These are phyloP conservation scores for Plectropomus leopardus DNA, from an alignment of 2,113 vertebrate genomes.

Conservation along the genomic window DNA sequence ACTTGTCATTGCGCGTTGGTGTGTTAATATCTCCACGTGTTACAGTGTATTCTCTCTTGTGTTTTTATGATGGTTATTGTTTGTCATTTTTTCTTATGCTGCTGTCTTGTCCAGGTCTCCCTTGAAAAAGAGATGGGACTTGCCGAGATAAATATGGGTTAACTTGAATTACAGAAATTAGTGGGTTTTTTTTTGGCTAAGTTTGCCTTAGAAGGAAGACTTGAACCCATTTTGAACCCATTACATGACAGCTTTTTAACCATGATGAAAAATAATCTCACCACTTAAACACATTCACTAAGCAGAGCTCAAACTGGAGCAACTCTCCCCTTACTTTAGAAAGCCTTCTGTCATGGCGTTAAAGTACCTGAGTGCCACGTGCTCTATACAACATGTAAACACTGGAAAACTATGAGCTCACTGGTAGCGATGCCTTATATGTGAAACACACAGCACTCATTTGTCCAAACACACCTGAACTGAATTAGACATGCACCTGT, in stretches of 20 bases:
- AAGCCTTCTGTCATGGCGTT: conserved; percentile 36
- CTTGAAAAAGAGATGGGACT: no score
- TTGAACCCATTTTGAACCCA: background rate
- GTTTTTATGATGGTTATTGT: no score
- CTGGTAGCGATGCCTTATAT: background rate
- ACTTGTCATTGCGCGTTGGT: no score
- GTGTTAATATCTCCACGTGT: no score
- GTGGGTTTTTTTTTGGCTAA: no score
- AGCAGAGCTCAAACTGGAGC: conserved; percentile 18
- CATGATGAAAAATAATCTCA: background rate
- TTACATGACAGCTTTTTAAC: background rate
- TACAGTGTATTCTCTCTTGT: no score
- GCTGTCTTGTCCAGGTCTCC: no score
- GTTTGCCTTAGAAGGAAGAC: no score
- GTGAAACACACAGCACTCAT: conserved; percentile 1
- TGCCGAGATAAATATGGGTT: no score
- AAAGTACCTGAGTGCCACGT: conserved; percentile 31
- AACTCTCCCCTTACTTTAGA: background rate
- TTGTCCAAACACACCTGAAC: conserved; percentile 2
- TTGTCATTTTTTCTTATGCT: no score
- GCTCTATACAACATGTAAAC: conserved; percentile 66
- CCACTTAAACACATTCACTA: background rate
- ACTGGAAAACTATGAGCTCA: conserved; percentile 63
- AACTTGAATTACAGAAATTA: no score
- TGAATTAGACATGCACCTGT: background rate